Evolutionary conservation across 1,140 invertebrate species (phyloP).

Genomic region (Cryptotermes secundus): DNA sequence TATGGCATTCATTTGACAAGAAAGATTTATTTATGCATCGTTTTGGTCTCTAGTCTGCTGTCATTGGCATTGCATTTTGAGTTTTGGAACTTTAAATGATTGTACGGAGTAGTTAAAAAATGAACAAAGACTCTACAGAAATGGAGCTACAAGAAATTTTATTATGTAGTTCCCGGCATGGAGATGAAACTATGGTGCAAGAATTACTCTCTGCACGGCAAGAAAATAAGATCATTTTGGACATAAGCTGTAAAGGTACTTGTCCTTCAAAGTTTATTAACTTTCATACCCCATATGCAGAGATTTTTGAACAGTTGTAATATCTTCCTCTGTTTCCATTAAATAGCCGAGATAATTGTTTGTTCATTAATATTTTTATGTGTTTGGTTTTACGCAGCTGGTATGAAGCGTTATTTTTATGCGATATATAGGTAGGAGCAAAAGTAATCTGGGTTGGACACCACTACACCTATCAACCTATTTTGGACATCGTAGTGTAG

Average conservation of each 20-base stretch:
- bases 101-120: neutral
- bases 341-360: too few relatives aligned
- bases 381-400: too few relatives aligned
- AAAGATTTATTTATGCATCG: too few relatives aligned
- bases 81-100: too few relatives aligned
- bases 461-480: slow-evolving; percentile 67
- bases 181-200: slow-evolving; percentile 43
- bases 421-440: slow-evolving; percentile 45
- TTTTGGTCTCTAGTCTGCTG: too few relatives aligned
- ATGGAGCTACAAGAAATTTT: slow-evolving; percentile 41
- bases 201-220: slow-evolving; percentile 43
- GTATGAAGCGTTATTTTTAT: too few relatives aligned
- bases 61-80: too few relatives aligned
- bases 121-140: slow-evolving; percentile 25
- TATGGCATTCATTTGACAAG: too few relatives aligned
- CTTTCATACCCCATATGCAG: neutral
- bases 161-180: slow-evolving; percentile 45
- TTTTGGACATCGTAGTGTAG: slow-evolving; percentile 56
- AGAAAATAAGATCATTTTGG: slow-evolving; percentile 44
- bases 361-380: too few relatives aligned
- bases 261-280: neutral
- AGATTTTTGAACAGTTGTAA: too few relatives aligned
- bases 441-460: slow-evolving; percentile 60
- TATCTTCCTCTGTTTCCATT: too few relatives aligned
- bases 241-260: slow-evolving; percentile 54